phyloP scores from a whole-genome alignment of 2,888 invertebrate species.

The Kuschelorhynchus macadamiae region DNA sequence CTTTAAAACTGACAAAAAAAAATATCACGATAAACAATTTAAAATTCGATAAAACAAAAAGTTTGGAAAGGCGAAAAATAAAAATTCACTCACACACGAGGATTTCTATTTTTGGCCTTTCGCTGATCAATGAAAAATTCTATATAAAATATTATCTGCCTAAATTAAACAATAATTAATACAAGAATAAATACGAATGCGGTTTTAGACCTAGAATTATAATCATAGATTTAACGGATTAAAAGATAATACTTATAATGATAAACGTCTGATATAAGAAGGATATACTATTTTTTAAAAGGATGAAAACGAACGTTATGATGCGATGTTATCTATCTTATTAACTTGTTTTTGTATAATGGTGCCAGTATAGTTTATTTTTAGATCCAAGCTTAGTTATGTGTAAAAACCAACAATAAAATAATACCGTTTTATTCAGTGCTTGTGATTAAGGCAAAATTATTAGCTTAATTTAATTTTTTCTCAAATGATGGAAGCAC shows the following conservation, averaged over 20 bases:
- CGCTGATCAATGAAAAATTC: too few species aligned
- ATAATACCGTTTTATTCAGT: too few species aligned
- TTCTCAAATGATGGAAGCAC: too few species aligned
- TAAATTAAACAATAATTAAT: slow-evolving; percentile 26
- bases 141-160: neutral
- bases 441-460: too few species aligned
- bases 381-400: too few species aligned
- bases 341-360: neutral
- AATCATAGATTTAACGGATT: slow-evolving; percentile 23
- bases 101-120: too few species aligned
- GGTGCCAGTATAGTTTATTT: too few species aligned
- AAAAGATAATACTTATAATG: slow-evolving; percentile 21
- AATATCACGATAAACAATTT: slow-evolving; percentile 3
- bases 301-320: neutral
- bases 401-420: too few species aligned
- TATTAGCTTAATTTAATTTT: too few species aligned
- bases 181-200: slow-evolving; percentile 30
- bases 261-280: slow-evolving; percentile 14
- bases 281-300: neutral
- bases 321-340: neutral
- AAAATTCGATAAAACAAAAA: neutral
- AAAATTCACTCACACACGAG: neutral
- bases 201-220: slow-evolving; percentile 20
- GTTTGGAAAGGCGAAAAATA: neutral
- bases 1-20: neutral